Evolutionary conservation across 2,113 vertebrate species (phyloP).

Genomic region (Edolisoma coerulescens): DNA sequence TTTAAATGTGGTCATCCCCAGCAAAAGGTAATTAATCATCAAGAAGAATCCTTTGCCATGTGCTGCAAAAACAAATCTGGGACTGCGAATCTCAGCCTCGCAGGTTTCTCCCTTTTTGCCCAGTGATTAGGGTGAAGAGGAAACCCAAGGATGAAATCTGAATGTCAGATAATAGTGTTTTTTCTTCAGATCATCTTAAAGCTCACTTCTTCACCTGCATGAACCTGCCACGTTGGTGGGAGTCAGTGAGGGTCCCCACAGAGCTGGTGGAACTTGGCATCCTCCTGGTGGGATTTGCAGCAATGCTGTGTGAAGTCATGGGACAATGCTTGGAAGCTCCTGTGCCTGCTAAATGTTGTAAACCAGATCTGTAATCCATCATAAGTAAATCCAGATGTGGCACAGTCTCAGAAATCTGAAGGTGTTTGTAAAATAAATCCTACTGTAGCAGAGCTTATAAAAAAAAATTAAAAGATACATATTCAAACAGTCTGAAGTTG

Average conservation of each 20-base stretch:
- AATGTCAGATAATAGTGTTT: neutral
- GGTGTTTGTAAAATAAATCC: slow-evolving; percentile 29
- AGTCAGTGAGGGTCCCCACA: neutral
- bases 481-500: neutral
- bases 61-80: neutral
- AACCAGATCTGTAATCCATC: neutral
- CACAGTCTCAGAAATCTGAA: neutral
- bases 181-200: neutral
- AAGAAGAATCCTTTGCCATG: neutral
- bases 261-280: neutral
- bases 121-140: neutral
- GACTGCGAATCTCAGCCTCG: neutral
- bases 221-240: neutral
- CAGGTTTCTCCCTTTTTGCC: neutral
- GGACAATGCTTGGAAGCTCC: neutral
- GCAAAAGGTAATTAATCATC: slow-evolving; percentile 32
- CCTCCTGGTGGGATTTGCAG: neutral
- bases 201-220: neutral
- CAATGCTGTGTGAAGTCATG: neutral
- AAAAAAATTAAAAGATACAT: neutral
- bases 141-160: neutral
- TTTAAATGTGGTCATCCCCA: slow-evolving; percentile 39
- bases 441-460: neutral
- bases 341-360: neutral
- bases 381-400: slow-evolving; percentile 35